A percentile compares a stretch with the other conserved stretches of the same genome.
These are phyloP conservation scores for Paracyclopina nana DNA, from an alignment of 1,140 invertebrate genomes.

Conservation along the genomic window DNA sequence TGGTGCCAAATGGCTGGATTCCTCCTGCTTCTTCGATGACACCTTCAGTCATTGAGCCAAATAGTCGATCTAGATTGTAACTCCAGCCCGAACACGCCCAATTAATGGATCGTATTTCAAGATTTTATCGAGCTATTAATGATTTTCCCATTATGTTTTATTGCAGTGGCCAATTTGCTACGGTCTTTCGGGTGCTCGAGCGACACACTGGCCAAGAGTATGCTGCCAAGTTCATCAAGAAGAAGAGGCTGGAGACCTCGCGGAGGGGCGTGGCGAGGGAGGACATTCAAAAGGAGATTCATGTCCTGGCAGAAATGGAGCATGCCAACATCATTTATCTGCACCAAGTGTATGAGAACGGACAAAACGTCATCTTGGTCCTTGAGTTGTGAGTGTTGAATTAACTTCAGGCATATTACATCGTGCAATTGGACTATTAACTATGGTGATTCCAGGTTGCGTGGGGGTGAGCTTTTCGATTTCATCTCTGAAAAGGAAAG, in stretches of 20 bases:
- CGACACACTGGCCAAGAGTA: slow-evolving; percentile 26
- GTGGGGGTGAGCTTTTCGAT: slow-evolving; percentile 37
- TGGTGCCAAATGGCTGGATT: too few relatives aligned
- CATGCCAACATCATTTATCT: slow-evolving; percentile 35
- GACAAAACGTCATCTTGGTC: slow-evolving; percentile 32
- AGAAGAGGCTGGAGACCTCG: slow-evolving; percentile 27
- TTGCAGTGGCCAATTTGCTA: slow-evolving; percentile 35
- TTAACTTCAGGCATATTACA: neutral
- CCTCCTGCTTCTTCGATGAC: too few relatives aligned
- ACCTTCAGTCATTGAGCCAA: too few relatives aligned
- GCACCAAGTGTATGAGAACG: slow-evolving; percentile 33
- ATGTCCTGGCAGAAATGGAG: slow-evolving; percentile 31
- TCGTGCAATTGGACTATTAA: neutral
- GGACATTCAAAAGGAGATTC: slow-evolving; percentile 34
- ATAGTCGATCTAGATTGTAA: too few relatives aligned
- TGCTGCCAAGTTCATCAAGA: slow-evolving; percentile 37
- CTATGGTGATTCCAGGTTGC: slow-evolving; percentile 26
- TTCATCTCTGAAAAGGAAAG: slow-evolving; percentile 34
- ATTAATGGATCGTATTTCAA: too few relatives aligned
- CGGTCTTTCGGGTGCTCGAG: slow-evolving; percentile 29
- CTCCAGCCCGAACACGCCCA: too few relatives aligned
- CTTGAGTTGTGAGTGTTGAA: slow-evolving; percentile 33
- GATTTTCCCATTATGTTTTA: slow-evolving; percentile 14
- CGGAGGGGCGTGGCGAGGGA: slow-evolving; percentile 30
- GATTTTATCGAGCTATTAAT: too few relatives aligned